These are phyloP conservation scores for Drosophila sp. DNA, from an alignment of 1,140 invertebrate genomes.

Conservation along the genomic window DNA sequence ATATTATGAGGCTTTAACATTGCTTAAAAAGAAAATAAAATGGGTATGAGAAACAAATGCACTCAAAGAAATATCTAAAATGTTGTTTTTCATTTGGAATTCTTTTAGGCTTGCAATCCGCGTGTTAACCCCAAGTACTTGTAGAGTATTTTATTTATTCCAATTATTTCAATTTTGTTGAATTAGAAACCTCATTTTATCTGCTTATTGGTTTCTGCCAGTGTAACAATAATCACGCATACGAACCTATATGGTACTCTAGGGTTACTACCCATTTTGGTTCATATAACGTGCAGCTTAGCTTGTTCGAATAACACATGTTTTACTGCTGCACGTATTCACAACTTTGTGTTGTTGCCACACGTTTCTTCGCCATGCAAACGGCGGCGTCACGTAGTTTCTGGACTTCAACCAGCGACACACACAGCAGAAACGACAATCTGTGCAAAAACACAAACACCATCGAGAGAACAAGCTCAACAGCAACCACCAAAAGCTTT, in stretches of 20 bases:
- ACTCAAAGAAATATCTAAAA: too few relatives aligned
- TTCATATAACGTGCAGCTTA: background rate
- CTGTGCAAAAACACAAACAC: background rate
- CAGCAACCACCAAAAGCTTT: background rate
- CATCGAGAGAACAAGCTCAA: background rate
- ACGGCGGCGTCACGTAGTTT: constrained; percentile 62
- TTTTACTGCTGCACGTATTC: constrained; percentile 53
- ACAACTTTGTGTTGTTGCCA: constrained; percentile 45
- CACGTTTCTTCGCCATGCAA: constrained; percentile 52
- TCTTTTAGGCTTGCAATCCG: too few relatives aligned
- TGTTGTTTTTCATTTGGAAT: too few relatives aligned
- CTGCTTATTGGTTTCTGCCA: background rate
- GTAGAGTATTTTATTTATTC: too few relatives aligned
- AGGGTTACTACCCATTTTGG: background rate
- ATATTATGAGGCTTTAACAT: too few relatives aligned
- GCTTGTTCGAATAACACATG: constrained; percentile 6
- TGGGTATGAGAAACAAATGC: too few relatives aligned
- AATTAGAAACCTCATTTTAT: background rate
- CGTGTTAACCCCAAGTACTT: too few relatives aligned
- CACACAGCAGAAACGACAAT: constrained; percentile 14
- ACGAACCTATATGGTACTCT: background rate
- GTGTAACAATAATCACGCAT: background rate
- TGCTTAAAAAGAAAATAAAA: too few relatives aligned
- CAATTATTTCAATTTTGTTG: too few relatives aligned
- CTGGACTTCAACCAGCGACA: constrained; percentile 36